Evolutionary conservation across 2,888 invertebrate genomes (phyloP).

Genomic region (Prenolepis imparis): DNA sequence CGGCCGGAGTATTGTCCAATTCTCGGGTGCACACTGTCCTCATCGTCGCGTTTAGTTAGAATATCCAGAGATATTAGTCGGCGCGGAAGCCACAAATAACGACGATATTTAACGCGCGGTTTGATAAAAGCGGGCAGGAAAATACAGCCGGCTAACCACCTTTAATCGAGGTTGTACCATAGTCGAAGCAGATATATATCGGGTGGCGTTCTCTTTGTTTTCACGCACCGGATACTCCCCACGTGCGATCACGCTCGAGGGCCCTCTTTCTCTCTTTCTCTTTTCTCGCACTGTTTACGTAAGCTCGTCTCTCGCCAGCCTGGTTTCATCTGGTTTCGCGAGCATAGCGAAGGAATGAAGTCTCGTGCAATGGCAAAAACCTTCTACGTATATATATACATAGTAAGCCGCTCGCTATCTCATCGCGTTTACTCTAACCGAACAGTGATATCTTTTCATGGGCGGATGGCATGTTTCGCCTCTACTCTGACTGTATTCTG

Average conservation of each 20-base stretch:
- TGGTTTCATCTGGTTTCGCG: constrained; percentile 63
- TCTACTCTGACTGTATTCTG: constrained; percentile 1
- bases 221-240: constrained; percentile 21
- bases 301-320: constrained; percentile 59
- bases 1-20: constrained; percentile 40
- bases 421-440: constrained; percentile 10
- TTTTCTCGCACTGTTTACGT: constrained; percentile 46
- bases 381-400: constrained; percentile 4
- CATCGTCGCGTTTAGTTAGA: constrained; percentile 17
- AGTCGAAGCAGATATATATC: constrained; percentile 32
- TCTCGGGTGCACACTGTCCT: constrained; percentile 16
- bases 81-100: constrained; percentile 45
- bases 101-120: constrained; percentile 6
- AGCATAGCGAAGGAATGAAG: constrained; percentile 58
- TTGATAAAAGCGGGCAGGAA: not conserved
- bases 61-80: constrained; percentile 40
- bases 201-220: constrained; percentile 49
- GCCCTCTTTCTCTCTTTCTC: constrained; percentile 12
- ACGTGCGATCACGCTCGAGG: constrained; percentile 28
- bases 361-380: constrained; percentile 53
- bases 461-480: constrained; percentile 20
- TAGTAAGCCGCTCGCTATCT: constrained; percentile 24
- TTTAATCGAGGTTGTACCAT: constrained; percentile 46
- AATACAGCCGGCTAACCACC: constrained; percentile 9
- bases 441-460: constrained; percentile 29